Percentiles rank a stretch among this genome's conserved stretches.
Conservation (phyloP, 2,113 vertebrate species). For the Lepisosteus osseus region DNA sequence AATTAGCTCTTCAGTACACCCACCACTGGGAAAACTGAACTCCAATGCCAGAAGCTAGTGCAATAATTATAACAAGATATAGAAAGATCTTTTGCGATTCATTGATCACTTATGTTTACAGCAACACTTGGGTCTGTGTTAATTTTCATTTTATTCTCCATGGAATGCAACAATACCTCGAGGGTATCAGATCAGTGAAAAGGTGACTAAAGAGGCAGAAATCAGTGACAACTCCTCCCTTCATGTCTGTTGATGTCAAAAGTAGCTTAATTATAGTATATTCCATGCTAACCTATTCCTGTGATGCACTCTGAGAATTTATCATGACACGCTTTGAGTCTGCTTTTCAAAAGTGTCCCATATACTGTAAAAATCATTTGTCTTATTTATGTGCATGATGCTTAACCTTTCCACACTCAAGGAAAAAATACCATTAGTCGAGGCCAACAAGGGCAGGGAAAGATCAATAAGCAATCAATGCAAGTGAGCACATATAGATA, state of each 20-base stretch:
- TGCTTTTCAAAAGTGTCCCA: background rate
- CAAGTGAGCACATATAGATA: background rate
- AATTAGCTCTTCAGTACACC: background rate
- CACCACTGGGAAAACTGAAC: background rate
- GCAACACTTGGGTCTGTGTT: no score
- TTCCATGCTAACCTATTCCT: no score
- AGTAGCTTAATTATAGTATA: no score
- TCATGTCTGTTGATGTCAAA: no score
- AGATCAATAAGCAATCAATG: background rate
- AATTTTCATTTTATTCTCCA: no score
- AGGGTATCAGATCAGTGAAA: no score
- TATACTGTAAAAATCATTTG: background rate
- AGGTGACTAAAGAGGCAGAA: no score
- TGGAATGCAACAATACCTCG: no score
- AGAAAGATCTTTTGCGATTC: background rate
- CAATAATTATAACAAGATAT: background rate
- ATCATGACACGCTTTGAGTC: background rate
- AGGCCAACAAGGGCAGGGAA: background rate
- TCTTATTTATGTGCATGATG: background rate
- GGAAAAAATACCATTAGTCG: conserved; percentile 2
- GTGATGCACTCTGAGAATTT: no score
- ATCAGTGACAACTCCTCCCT: no score
- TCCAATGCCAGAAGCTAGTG: background rate
- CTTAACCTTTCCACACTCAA: background rate
- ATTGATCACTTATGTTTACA: no score